Percentiles rank a stretch among this genome's conserved stretches.
Conservation (phyloP, 1,140 invertebrate species). For the Psilanteris sp. region DNA sequence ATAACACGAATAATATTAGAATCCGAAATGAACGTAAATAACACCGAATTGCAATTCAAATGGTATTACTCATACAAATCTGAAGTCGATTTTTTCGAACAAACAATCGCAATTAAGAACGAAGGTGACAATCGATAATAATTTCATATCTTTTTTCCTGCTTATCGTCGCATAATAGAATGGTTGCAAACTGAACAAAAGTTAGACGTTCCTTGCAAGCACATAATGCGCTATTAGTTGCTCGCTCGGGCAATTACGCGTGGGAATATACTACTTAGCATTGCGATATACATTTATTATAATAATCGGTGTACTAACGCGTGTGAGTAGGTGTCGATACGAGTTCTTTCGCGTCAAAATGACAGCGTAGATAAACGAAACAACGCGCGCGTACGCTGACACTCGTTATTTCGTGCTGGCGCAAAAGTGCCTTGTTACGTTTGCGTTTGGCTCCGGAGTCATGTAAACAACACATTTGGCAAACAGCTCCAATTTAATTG, state of each 20-base stretch:
- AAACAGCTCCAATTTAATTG: no score
- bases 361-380: slow-evolving; percentile 49
- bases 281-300: slow-evolving; percentile 62
- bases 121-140: slow-evolving; percentile 61
- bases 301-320: slow-evolving; percentile 57
- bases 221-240: slow-evolving; percentile 56
- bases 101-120: slow-evolving; percentile 40
- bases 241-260: slow-evolving; percentile 55
- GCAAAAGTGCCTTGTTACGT: neutral
- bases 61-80: slow-evolving; percentile 32
- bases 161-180: slow-evolving; percentile 57
- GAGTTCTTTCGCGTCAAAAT: slow-evolving; percentile 41
- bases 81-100: slow-evolving; percentile 11
- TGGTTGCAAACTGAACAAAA: slow-evolving; percentile 38
- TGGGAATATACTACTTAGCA: slow-evolving; percentile 63
- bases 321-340: slow-evolving; percentile 54
- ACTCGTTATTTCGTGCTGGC: slow-evolving; percentile 14
- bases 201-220: slow-evolving; percentile 38
- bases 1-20: neutral
- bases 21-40: slow-evolving; percentile 17
- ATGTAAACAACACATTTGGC: slow-evolving; percentile 5
- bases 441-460: neutral
- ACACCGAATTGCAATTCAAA: slow-evolving; percentile 40
- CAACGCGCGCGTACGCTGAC: slow-evolving; percentile 7
- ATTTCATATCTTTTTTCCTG: slow-evolving; percentile 47